Percentiles rank a stretch among this genome's conserved stretches.
phyloP scores from a whole-genome alignment of 2,797 vertebrate species.

The Enteromius fasciolatus region DNA sequence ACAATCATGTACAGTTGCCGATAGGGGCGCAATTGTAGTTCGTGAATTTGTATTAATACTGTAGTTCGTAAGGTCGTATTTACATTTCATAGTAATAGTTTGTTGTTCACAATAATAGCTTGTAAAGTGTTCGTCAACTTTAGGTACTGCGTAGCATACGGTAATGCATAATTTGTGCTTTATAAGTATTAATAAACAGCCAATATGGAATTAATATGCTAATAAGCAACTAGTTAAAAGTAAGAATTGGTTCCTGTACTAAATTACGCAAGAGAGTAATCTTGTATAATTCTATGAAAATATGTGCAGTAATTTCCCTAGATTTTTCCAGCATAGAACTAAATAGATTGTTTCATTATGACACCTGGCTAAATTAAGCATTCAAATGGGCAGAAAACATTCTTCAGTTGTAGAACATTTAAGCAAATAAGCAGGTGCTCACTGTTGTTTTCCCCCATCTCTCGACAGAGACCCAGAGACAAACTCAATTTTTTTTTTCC shows the following conservation, averaged over 20 bases:
- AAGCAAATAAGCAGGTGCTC: slow-evolving; percentile 30
- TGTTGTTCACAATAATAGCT: too few species aligned
- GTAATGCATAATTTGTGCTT: background rate
- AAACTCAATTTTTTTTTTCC: slow-evolving; percentile 1
- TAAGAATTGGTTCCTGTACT: background rate
- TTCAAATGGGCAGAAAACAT: background rate
- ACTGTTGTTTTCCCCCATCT: background rate
- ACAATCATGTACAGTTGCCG: too few species aligned
- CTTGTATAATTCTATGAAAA: background rate
- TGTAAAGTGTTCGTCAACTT: too few species aligned
- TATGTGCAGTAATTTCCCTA: background rate
- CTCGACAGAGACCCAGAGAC: background rate
- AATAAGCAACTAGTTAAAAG: background rate
- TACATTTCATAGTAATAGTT: too few species aligned
- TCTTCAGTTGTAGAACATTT: background rate
- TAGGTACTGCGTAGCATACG: background rate
- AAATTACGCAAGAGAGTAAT: too few species aligned
- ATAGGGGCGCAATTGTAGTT: too few species aligned
- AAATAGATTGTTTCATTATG: background rate
- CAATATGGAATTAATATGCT: background rate
- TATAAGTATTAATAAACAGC: background rate
- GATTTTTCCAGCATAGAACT: background rate
- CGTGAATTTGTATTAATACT: too few species aligned
- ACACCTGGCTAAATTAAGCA: background rate
- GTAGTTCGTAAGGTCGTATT: too few species aligned